These are phyloP conservation scores for Pelochelys cantorii DNA, from an alignment of 2,797 vertebrate species.

Conservation along the genomic window DNA sequence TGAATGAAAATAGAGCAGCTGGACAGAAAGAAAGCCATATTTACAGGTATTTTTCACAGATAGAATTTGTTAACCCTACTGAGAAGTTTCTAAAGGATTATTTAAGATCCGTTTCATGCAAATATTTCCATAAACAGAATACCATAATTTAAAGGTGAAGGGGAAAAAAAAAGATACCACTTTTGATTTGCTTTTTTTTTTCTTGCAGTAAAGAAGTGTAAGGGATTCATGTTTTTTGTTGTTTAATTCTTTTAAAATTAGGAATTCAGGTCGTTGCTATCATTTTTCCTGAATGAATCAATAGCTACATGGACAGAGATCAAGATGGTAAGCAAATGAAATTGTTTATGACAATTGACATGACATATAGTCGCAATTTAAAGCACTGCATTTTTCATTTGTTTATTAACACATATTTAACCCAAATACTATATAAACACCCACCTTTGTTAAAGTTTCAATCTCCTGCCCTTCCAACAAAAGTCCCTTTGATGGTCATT, in stretches of 20 bases:
- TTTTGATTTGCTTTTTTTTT: constrained; percentile 4
- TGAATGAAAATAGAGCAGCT: not conserved
- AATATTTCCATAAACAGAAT: constrained; percentile 46
- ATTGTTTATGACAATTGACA: not conserved
- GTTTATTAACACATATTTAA: constrained; percentile 21
- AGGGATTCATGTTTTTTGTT: constrained; percentile 20
- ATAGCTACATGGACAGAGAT: accelerated
- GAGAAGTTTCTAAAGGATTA: constrained; percentile 24
- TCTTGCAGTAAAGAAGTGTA: not conserved
- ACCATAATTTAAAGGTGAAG: constrained; percentile 1
- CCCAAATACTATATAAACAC: not conserved
- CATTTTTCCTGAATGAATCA: not conserved
- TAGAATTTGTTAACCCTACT: constrained; percentile 24
- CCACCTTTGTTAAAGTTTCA: not conserved
- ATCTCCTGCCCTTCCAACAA: not conserved
- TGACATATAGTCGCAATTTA: not conserved
- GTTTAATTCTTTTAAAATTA: not conserved
- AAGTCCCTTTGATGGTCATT: not conserved
- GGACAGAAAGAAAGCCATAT: not conserved
- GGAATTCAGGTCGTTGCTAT: not conserved
- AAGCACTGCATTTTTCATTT: not conserved
- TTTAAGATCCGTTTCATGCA: constrained; percentile 26
- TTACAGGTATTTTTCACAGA: not conserved
- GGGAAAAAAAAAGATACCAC: constrained; percentile 15
- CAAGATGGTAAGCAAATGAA: not conserved